phyloP scores from a whole-genome alignment of 2,888 invertebrate species.

The Cerastis rubricosa region DNA sequence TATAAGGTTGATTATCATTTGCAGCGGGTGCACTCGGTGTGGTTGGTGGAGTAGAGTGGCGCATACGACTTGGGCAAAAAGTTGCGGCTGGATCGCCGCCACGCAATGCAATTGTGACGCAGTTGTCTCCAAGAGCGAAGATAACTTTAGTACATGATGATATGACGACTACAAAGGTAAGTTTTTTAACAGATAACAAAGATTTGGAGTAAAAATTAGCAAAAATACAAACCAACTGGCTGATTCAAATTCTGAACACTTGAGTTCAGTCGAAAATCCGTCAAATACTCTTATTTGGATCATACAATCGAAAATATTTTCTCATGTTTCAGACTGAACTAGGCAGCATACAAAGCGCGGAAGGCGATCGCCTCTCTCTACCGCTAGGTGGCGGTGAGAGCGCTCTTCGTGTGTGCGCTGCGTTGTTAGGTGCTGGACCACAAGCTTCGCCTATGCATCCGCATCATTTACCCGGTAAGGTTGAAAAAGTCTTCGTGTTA shows the following conservation, averaged over 20 bases:
- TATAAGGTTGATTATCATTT: conserved; percentile 21
- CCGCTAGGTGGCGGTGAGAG: conserved; percentile 86
- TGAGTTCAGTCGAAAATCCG: neutral
- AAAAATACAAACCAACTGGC: too few relatives aligned
- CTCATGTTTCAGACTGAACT: conserved; percentile 78
- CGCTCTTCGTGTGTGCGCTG: conserved; percentile 84
- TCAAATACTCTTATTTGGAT: neutral
- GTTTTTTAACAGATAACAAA: neutral
- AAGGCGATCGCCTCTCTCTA: conserved; percentile 81
- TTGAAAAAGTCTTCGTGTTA: neutral
- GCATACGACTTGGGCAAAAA: conserved; percentile 84
- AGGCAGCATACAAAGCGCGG: conserved; percentile 81
- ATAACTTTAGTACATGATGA: conserved; percentile 85
- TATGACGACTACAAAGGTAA: conserved; percentile 82
- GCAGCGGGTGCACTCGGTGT: conserved; percentile 87
- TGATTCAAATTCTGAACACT: neutral
- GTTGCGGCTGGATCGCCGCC: conserved; percentile 83
- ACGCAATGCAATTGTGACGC: conserved; percentile 83
- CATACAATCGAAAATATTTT: neutral
- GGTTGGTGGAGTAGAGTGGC: conserved; percentile 87
- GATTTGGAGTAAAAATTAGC: neutral
- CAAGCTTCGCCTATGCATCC: conserved; percentile 85
- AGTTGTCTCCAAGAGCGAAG: conserved; percentile 85
- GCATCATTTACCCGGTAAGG: conserved; percentile 83
- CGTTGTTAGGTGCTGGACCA: conserved; percentile 85